Conservation (phyloP, 37 sponge, comb jelly and placozoan genomes). For the Hormiphora californensis region DNA sequence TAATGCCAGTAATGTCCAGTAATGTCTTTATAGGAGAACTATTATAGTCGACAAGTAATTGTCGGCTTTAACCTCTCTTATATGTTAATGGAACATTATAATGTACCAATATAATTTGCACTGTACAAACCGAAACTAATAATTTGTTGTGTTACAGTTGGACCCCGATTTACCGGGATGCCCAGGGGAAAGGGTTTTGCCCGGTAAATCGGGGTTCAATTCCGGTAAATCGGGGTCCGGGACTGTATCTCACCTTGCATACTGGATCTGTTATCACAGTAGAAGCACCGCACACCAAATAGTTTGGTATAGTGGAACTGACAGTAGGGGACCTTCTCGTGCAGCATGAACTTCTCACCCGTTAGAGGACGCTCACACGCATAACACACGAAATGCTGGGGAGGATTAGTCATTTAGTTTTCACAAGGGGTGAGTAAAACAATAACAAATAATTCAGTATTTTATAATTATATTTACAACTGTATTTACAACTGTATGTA, state of each 20-base stretch:
- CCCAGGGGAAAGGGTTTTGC: too few species aligned
- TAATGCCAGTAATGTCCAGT: too few species aligned
- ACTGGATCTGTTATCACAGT: conserved; percentile 22
- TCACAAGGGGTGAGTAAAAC: not conserved
- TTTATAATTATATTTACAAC: not conserved
- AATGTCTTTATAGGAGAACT: too few species aligned
- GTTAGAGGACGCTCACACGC: conserved; percentile 9
- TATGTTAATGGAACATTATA: too few species aligned
- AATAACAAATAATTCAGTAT: not conserved
- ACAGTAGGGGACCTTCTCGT: conserved; percentile 21
- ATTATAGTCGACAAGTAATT: too few species aligned
- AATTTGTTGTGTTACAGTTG: too few species aligned
- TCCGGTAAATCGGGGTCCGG: too few species aligned
- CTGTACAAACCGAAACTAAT: too few species aligned
- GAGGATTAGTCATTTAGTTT: not conserved
- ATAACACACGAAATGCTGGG: conserved; percentile 39
- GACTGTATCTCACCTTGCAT: conserved; percentile 47
- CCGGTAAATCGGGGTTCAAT: too few species aligned
- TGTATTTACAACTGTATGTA: not conserved
- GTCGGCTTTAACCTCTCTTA: too few species aligned
- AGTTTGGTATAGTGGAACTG: conserved; percentile 34
- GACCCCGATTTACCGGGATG: too few species aligned
- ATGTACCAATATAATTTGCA: too few species aligned
- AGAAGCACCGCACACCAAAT: conserved; percentile 17
- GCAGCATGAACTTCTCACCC: conserved; percentile 36